Percentiles rank a stretch among this genome's conserved stretches.
Evolutionary conservation across 2,113 vertebrate genomes (phyloP).

Genomic region (Myrmophylax atrothorax): DNA sequence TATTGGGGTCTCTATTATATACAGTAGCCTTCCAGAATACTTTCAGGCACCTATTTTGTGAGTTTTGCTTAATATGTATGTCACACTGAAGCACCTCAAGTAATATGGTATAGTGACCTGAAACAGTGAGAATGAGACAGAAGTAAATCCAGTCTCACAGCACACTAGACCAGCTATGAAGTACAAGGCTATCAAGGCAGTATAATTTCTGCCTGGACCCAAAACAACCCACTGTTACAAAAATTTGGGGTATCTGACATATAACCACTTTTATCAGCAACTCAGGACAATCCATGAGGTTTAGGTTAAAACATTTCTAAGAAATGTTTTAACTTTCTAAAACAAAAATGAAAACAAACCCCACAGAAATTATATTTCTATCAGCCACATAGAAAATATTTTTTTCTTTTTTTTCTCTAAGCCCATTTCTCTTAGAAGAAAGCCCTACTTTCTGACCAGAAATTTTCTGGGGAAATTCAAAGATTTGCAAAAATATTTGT

Average conservation of each 20-base stretch:
- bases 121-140: neutral
- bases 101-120: slow-evolving; percentile 2
- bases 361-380: neutral
- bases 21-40: slow-evolving; percentile 34
- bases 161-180: neutral
- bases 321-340: neutral
- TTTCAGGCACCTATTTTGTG: slow-evolving; percentile 37
- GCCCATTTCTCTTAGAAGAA: neutral
- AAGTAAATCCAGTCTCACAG: neutral
- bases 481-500: neutral
- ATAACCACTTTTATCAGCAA: neutral
- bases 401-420: neutral
- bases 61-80: slow-evolving; percentile 27
- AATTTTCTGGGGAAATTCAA: neutral
- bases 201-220: neutral
- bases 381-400: neutral
- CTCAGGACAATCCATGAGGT: neutral
- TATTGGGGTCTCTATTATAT: slow-evolving; percentile 9
- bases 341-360: neutral
- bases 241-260: neutral
- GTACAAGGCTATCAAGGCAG: neutral
- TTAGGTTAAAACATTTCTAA: neutral
- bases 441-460: neutral
- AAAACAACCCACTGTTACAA: neutral
- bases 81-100: slow-evolving; percentile 10